Evolutionary conservation across 2,113 vertebrate species (phyloP).

Genomic region (Leucopsar rothschildi): DNA sequence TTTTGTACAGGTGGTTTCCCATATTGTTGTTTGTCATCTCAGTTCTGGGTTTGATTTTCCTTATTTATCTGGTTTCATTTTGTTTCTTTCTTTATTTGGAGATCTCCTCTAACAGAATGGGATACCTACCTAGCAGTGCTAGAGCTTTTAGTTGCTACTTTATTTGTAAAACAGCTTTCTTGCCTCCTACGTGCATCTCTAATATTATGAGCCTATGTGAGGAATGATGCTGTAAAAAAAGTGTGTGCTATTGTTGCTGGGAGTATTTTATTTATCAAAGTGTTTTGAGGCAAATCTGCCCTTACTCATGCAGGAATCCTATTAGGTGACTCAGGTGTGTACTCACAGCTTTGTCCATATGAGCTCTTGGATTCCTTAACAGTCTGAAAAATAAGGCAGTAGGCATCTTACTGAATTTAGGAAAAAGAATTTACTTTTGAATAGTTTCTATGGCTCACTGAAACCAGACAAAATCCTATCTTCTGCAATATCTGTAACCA

Average conservation of each 20-base stretch:
- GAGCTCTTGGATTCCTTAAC: background rate
- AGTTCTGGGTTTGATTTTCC: background rate
- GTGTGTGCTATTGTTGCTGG: background rate
- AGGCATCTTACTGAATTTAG: background rate
- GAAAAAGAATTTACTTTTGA: background rate
- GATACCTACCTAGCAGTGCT: background rate
- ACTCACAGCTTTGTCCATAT: background rate
- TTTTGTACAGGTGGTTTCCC: background rate
- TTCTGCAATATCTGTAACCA: background rate
- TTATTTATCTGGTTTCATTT: background rate
- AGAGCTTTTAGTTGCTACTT: background rate
- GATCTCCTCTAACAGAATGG: background rate
- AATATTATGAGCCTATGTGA: no score
- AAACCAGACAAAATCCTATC: background rate
- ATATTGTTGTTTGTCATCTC: background rate
- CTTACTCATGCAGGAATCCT: background rate
- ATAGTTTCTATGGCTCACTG: background rate
- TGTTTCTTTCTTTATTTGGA: background rate
- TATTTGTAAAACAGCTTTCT: background rate
- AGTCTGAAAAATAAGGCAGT: background rate
- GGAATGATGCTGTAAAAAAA: background rate
- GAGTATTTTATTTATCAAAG: background rate
- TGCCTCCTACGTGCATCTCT: background rate
- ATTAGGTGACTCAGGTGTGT: background rate
- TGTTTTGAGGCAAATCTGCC: background rate